A percentile compares a stretch with the other conserved stretches of the same genome.
Conservation (phyloP, 2,113 vertebrate species). For the Brachypteracias leptosomus region DNA sequence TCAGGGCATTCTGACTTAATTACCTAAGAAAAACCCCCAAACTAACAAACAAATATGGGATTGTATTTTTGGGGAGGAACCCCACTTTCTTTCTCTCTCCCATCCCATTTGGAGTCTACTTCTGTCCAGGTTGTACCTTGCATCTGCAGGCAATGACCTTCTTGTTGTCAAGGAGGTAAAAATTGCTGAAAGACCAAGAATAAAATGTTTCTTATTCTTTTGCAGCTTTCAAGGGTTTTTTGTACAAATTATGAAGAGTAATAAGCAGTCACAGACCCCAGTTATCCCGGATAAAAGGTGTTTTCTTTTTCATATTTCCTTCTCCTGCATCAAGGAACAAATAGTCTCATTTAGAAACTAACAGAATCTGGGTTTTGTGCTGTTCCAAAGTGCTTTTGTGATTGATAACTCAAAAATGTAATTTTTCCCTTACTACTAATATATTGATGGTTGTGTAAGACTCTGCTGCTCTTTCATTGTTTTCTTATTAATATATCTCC, state of each 20-base stretch:
- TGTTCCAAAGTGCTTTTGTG: background rate
- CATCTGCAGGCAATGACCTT: background rate
- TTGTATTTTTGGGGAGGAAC: background rate
- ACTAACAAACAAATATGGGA: background rate
- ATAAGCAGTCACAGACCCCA: background rate
- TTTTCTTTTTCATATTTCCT: background rate
- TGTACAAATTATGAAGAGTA: background rate
- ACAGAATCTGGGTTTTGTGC: background rate
- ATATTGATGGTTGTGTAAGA: background rate
- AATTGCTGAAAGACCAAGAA: background rate
- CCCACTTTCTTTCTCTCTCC: too few relatives aligned
- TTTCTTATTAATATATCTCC: background rate
- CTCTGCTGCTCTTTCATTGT: background rate
- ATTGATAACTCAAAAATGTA: background rate
- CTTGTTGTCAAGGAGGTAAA: background rate
- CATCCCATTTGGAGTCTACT: background rate
- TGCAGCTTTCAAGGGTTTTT: background rate
- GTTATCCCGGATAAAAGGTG: background rate
- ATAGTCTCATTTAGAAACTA: background rate
- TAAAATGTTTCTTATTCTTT: background rate
- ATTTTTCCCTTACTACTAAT: background rate
- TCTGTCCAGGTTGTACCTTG: background rate
- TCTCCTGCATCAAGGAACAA: background rate
- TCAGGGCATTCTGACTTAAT: background rate
- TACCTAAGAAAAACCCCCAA: accelerated